A percentile compares a stretch with the other conserved stretches of the same genome.
These are phyloP conservation scores for Cylas formicarius DNA, from an alignment of 1,140 invertebrate species.

Conservation along the genomic window DNA sequence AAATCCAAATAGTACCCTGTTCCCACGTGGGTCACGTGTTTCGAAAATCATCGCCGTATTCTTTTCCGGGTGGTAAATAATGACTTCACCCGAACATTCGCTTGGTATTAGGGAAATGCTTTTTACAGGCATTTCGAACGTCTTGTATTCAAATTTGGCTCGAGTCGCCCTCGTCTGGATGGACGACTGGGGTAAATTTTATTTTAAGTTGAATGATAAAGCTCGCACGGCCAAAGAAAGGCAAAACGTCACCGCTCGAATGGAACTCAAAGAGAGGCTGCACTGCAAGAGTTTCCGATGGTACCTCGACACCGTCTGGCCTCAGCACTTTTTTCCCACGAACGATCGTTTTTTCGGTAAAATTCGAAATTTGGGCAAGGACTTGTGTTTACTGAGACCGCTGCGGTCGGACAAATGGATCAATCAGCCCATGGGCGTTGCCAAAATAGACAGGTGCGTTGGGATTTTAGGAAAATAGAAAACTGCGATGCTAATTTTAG, in stretches of 20 bases:
- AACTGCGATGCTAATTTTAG: too few species aligned
- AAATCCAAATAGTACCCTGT: slow-evolving; percentile 90
- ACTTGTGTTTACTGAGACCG: slow-evolving; percentile 56
- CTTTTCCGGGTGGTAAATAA: slow-evolving; percentile 67
- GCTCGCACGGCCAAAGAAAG: slow-evolving; percentile 47
- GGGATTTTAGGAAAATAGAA: too few species aligned
- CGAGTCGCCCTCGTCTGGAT: slow-evolving; percentile 88
- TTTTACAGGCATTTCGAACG: slow-evolving; percentile 56
- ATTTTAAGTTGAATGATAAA: slow-evolving; percentile 69
- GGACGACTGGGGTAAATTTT: slow-evolving; percentile 90
- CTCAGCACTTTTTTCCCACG: slow-evolving; percentile 84
- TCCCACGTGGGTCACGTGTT: slow-evolving; percentile 98
- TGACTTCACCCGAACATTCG: background rate
- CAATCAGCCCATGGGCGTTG: slow-evolving; percentile 57
- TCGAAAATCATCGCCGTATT: slow-evolving; percentile 86
- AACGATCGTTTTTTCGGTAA: slow-evolving; percentile 75
- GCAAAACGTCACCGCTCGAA: slow-evolving; percentile 54
- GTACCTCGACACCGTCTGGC: slow-evolving; percentile 92
- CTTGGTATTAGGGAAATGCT: background rate
- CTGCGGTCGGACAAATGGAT: slow-evolving; percentile 48
- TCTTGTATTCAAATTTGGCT: slow-evolving; percentile 83
- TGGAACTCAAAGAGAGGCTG: slow-evolving; percentile 49
- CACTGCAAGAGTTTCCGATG: slow-evolving; percentile 86
- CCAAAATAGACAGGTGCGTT: slow-evolving; percentile 44
- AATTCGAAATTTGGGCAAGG: slow-evolving; percentile 47